Evolutionary conservation across 2,113 vertebrate genomes (phyloP), one percentile per base, ranked within the genome.

Genomic region (Microtus pennsylvanicus): DNA sequence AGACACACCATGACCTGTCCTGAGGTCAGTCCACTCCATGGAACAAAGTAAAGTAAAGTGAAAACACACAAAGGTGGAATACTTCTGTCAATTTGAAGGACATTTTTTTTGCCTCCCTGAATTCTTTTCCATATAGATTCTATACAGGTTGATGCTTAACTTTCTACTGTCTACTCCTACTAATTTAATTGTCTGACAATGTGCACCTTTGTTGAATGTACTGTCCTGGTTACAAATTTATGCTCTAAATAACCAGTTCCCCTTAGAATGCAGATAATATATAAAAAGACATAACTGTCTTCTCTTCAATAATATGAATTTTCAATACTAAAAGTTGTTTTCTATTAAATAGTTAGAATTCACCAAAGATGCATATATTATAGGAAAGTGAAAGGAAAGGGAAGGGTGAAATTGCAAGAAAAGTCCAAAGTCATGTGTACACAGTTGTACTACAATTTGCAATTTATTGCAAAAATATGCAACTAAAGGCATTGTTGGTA

Each of bases 301-400:
- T 91, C 78, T 91, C 30, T 70, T 95, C 24, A 83, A 45, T 69
- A 50, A 78, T 45, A 13, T 47, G 28, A 42, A 16, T 78, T 65
- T 95, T 92, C 30, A 96, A 55, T 91, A 81, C 24, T 1, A 92
- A 55, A 74, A 50, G 1, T 30, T 92, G 81, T 87, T 89, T 87
- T 72, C 76, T 67, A 42, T 81, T 6, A 89, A 89, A 91, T 22
- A 63, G 28, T 24, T n/a, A 85, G 52, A 47, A 7, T 14, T 50
- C n/a, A 74, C 8, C 42, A 22, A 69, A 81, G 17, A 92, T 9
- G 4, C 45, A 55, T 61, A 35, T 14, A 45, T 70, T 24, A 45
- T 12, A 77, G 45, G 45, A 58, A n/a, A 83, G 33, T 58, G 5
- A 63, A 55, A 88, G 12, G 61, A 10, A 85, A 22, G 55, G 85